A percentile compares a stretch with the other conserved stretches of the same genome.
Conservation (phyloP, 2,888 invertebrate genomes). For the Adelphocoris suturalis region DNA sequence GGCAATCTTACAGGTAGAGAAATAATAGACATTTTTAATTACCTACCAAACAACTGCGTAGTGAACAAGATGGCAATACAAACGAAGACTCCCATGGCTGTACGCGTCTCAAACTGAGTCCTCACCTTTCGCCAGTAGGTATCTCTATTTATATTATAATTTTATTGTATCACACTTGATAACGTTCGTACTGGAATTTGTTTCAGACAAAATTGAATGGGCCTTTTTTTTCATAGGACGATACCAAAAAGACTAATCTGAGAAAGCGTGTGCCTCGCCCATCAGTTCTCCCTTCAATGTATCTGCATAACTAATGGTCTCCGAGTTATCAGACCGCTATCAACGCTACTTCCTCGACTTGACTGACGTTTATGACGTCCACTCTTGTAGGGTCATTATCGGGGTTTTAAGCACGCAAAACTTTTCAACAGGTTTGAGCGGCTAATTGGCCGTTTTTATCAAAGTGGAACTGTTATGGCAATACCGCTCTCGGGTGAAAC, state of each 20-base stretch:
- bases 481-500: background rate
- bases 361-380: slow-evolving; percentile 30
- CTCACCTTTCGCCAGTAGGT: background rate
- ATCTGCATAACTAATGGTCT: slow-evolving; percentile 33
- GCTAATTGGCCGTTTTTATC: slow-evolving; percentile 7
- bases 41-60: background rate
- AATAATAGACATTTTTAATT: background rate
- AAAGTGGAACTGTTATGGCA: background rate
- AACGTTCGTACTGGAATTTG: slow-evolving; percentile 17
- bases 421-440: slow-evolving; percentile 28
- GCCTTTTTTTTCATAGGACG: slow-evolving; percentile 32
- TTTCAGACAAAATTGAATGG: slow-evolving; percentile 18
- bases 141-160: slow-evolving; percentile 35
- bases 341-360: slow-evolving; percentile 26
- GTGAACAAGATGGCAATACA: background rate
- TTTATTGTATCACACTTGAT: slow-evolving; percentile 28
- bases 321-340: background rate
- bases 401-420: background rate
- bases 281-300: background rate
- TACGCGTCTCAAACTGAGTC: background rate
- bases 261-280: slow-evolving; percentile 27
- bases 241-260: slow-evolving; percentile 27
- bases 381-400: background rate
- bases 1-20: too few species aligned
- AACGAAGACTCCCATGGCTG: slow-evolving; percentile 1